phyloP scores from a whole-genome alignment of 2,888 invertebrate species.

The Hirtodrosophila alboralis region DNA sequence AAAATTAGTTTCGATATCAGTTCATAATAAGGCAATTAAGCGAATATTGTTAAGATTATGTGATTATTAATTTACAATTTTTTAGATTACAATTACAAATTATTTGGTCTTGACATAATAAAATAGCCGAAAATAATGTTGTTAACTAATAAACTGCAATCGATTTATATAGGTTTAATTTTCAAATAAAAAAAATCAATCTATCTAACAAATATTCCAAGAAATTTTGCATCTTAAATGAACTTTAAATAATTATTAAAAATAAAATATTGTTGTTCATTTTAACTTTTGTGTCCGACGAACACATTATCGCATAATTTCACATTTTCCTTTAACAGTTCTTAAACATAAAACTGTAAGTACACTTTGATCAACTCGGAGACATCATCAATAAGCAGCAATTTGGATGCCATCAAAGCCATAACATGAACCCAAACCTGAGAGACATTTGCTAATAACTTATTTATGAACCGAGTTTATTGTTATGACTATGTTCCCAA shows the following conservation, averaged over 20 bases:
- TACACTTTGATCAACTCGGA: conserved; percentile 9
- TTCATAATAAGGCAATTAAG: too few species aligned
- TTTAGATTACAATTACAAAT: too few species aligned
- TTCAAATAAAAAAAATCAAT: too few species aligned
- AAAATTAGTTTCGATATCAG: too few species aligned
- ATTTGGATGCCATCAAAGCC: conserved; percentile 24
- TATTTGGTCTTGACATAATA: too few species aligned
- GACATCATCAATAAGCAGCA: conserved; percentile 15
- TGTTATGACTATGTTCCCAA: conserved; percentile 61
- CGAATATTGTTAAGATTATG: too few species aligned
- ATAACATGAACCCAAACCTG: conserved; percentile 21
- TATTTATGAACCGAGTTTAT: conserved; percentile 70
- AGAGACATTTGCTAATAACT: conserved; percentile 71
- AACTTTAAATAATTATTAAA: neutral
- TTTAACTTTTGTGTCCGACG: conserved; percentile 5
- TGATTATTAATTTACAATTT: too few species aligned
- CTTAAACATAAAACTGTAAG: neutral
- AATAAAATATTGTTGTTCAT: neutral
- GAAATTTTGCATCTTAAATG: too few species aligned
- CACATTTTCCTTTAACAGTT: conserved; percentile 14
- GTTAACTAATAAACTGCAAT: too few species aligned
- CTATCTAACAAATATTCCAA: too few species aligned
- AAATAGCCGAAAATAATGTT: too few species aligned
- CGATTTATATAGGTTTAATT: too few species aligned
- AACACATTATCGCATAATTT: conserved; percentile 18